Percentiles rank a stretch among this genome's conserved stretches.
phyloP scores from a whole-genome alignment of 2,797 vertebrate species.

The Trachops cirrhosus region DNA sequence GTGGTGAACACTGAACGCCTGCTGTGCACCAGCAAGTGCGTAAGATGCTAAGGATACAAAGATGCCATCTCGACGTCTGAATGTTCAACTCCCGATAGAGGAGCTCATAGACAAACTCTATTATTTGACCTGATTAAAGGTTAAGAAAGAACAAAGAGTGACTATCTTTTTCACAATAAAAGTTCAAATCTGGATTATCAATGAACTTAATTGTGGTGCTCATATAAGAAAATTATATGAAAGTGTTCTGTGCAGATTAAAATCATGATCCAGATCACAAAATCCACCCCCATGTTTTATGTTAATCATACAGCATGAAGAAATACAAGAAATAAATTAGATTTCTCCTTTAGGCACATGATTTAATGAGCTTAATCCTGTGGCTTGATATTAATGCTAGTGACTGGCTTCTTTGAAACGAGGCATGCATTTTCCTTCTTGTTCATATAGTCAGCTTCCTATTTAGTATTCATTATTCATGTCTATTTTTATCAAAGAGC shows the following conservation, averaged over 20 bases:
- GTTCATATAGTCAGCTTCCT: constrained; percentile 57
- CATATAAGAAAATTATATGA: background rate
- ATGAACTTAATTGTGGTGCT: background rate
- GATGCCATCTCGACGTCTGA: background rate
- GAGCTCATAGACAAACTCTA: background rate
- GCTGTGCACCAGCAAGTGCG: background rate
- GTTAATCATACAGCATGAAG: constrained; percentile 51
- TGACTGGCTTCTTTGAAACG: constrained; percentile 47
- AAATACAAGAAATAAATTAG: constrained; percentile 65
- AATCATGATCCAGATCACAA: constrained; percentile 49
- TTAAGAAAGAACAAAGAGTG: background rate
- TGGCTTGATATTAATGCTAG: constrained; percentile 40
- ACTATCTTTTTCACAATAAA: background rate
- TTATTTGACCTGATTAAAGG: background rate
- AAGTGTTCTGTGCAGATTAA: constrained; percentile 36
- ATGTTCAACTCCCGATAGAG: background rate
- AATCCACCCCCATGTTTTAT: constrained; percentile 54
- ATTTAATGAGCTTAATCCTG: constrained; percentile 59
- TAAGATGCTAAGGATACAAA: background rate
- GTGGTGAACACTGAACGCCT: background rate
- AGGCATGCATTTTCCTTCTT: constrained; percentile 58
- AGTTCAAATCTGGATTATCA: background rate
- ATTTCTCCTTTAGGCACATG: constrained; percentile 65
- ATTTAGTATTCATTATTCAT: constrained; percentile 71
- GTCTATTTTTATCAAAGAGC: constrained; percentile 72